Evolutionary conservation across 2,797 vertebrate species (phyloP).

Genomic region (Clarias platycephalus): DNA sequence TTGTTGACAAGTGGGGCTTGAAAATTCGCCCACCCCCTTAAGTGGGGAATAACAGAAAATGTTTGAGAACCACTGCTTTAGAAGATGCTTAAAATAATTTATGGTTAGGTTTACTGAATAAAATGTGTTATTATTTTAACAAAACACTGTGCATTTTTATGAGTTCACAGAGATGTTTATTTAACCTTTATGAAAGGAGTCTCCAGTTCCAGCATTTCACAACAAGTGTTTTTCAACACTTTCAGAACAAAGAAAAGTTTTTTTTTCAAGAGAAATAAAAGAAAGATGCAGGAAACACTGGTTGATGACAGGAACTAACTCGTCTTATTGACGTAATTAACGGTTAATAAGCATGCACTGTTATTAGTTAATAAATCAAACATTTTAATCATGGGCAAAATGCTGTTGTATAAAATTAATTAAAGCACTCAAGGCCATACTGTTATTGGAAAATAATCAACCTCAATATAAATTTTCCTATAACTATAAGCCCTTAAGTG

Average conservation of each 20-base stretch:
- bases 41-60: too few species aligned
- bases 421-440: neutral
- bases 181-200: neutral
- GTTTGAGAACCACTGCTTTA: too few species aligned
- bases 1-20: too few species aligned
- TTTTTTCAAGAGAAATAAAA: neutral
- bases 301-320: neutral
- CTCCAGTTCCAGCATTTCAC: neutral
- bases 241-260: neutral
- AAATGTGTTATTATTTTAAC: neutral
- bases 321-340: neutral
- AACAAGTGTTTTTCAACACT: neutral
- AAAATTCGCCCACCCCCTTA: too few species aligned
- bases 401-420: neutral
- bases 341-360: neutral
- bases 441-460: neutral
- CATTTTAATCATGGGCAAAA: neutral
- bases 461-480: neutral
- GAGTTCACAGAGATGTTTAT: neutral
- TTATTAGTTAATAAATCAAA: neutral
- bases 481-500: neutral
- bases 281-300: neutral
- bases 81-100: neutral
- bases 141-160: neutral
- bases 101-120: neutral